These are phyloP conservation scores for Noctua comes DNA, from an alignment of 2,888 invertebrate species.

Conservation along the genomic window DNA sequence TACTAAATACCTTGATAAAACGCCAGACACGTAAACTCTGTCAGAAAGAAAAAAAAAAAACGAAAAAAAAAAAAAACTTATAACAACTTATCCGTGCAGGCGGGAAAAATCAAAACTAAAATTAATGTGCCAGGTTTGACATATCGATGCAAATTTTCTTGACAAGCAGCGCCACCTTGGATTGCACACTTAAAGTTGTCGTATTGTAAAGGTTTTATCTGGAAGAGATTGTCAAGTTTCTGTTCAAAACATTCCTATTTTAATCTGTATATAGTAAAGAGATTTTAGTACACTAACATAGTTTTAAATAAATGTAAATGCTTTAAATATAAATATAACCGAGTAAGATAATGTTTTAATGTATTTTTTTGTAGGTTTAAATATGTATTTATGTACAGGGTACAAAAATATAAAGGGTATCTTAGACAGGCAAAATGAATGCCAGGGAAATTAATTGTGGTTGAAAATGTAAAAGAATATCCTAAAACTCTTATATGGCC, in stretches of 20 bases:
- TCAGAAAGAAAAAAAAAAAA: no score
- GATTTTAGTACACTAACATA: conserved; percentile 57
- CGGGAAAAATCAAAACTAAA: not conserved
- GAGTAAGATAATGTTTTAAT: conserved; percentile 45
- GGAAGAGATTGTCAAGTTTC: not conserved
- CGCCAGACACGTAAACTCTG: not conserved
- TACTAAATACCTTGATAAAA: not conserved
- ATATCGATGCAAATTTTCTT: not conserved
- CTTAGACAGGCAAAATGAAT: not conserved
- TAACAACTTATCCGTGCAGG: no score
- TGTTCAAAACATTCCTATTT: conserved; percentile 48
- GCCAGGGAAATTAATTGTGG: not conserved
- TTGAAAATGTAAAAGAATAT: not conserved
- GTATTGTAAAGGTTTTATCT: not conserved
- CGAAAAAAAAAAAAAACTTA: no score
- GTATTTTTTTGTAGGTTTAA: conserved; percentile 41
- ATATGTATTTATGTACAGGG: conserved; percentile 69
- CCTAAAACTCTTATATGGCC: not conserved
- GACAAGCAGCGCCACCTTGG: not conserved
- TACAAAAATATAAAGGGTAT: conserved; percentile 43
- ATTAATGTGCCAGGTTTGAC: not conserved
- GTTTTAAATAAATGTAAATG: conserved; percentile 68
- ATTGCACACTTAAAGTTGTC: not conserved
- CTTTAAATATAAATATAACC: conserved; percentile 70
- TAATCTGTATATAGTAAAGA: conserved; percentile 57